These are phyloP conservation scores for Spheniscus humboldti DNA, from an alignment of 2,797 vertebrate species.

Conservation along the genomic window DNA sequence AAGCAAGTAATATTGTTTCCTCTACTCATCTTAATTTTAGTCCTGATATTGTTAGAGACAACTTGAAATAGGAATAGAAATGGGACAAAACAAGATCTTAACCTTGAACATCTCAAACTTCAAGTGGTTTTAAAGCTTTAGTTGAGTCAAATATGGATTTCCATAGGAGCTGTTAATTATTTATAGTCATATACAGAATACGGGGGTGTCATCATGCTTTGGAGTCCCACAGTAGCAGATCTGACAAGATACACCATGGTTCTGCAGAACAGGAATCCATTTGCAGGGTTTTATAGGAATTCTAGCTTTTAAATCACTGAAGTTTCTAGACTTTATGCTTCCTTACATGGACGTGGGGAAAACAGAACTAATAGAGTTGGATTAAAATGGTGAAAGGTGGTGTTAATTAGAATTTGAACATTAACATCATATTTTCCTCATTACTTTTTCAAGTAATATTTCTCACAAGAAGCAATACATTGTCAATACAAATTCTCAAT, in stretches of 20 bases:
- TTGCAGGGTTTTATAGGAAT: background rate
- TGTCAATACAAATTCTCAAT: slow-evolving; percentile 69
- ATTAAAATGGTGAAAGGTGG: background rate
- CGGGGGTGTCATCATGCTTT: background rate
- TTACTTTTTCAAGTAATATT: slow-evolving; percentile 24
- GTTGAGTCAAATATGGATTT: background rate
- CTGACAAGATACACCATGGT: background rate
- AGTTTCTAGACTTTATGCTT: background rate
- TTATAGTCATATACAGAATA: background rate
- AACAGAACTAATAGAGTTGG: background rate
- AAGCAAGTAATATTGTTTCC: background rate
- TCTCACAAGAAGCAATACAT: slow-evolving; percentile 51
- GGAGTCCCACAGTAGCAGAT: background rate
- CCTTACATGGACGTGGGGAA: background rate
- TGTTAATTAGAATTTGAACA: background rate
- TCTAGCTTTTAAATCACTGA: background rate
- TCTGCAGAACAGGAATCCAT: background rate
- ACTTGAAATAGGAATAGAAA: background rate
- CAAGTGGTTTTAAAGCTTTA: background rate
- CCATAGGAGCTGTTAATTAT: background rate
- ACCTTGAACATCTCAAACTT: background rate
- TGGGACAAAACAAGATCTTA: background rate
- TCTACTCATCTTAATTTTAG: background rate
- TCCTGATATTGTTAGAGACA: background rate
- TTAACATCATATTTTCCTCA: background rate